A percentile compares a stretch with the other conserved stretches of the same genome.
Evolutionary conservation across 2,888 invertebrate genomes (phyloP).

Genomic region (Frankliniella fusca): DNA sequence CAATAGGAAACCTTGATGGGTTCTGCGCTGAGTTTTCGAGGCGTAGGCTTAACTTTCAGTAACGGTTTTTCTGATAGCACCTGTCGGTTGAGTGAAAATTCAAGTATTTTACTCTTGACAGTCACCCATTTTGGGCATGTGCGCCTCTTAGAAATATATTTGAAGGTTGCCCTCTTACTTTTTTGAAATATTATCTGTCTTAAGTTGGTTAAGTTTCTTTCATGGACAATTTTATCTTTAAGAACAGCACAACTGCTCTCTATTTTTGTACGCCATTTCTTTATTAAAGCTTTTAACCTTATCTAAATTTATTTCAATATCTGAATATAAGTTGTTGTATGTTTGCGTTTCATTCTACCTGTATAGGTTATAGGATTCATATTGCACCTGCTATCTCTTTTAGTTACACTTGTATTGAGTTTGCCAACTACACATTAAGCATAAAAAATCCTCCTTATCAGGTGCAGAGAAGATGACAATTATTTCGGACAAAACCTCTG

Average conservation of each 20-base stretch:
- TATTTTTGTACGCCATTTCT: neutral
- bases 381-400: neutral
- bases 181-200: neutral
- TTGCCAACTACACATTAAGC: too few relatives aligned
- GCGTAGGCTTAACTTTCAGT: neutral
- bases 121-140: too few relatives aligned
- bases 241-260: too few relatives aligned
- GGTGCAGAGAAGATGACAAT: constrained; percentile 53
- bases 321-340: neutral
- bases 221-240: too few relatives aligned
- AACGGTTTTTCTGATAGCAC: neutral
- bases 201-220: too few relatives aligned
- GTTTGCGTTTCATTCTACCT: too few relatives aligned
- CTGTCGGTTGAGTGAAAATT: too few relatives aligned
- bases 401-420: neutral
- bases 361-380: too few relatives aligned
- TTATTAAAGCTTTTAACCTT: neutral
- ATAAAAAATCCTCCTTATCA: constrained; percentile 36
- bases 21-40: neutral
- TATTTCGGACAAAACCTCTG: constrained; percentile 51
- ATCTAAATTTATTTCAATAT: neutral
- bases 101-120: too few relatives aligned
- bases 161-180: too few relatives aligned
- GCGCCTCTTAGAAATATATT: too few relatives aligned
- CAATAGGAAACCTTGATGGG: too few relatives aligned